phyloP scores from a whole-genome alignment of 2,113 vertebrate genomes.

The Caranx melampygus region DNA sequence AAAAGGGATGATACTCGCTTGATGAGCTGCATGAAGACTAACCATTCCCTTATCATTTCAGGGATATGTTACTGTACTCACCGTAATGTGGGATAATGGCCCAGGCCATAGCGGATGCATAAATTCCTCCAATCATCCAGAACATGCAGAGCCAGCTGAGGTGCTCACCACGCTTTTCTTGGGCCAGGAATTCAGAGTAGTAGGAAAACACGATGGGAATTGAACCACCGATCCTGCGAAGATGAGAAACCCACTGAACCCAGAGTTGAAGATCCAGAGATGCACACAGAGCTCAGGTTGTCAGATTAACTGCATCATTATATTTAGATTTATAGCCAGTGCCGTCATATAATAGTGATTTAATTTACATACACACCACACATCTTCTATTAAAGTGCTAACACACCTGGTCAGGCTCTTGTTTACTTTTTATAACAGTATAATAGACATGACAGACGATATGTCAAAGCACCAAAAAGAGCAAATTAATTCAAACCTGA shows the following conservation, averaged over 20 bases:
- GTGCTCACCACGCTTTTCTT: conserved; percentile 97
- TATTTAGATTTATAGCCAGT: neutral
- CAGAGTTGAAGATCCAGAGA: neutral
- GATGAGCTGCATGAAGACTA: neutral
- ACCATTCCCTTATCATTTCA: neutral
- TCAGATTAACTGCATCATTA: neutral
- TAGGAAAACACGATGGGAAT: conserved; percentile 99
- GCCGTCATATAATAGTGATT: neutral
- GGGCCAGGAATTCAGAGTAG: conserved; percentile 96
- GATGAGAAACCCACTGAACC: conserved; percentile 31
- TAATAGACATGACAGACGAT: neutral
- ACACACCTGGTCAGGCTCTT: neutral
- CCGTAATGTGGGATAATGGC: conserved; percentile 98
- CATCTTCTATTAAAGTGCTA: neutral
- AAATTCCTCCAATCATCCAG: conserved; percentile 99
- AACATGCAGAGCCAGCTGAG: conserved; percentile 99
- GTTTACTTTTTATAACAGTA: neutral
- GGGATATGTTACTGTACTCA: conserved; percentile 70
- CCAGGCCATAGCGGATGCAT: conserved; percentile 98
- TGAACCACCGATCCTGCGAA: conserved; percentile 92
- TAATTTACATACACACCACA: neutral
- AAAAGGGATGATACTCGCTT: neutral
- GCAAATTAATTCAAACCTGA: neutral
- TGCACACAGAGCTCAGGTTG: neutral
- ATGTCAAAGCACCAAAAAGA: neutral